Evolutionary conservation across 2,113 vertebrate genomes (phyloP).

Genomic region (Archilochus colubris): DNA sequence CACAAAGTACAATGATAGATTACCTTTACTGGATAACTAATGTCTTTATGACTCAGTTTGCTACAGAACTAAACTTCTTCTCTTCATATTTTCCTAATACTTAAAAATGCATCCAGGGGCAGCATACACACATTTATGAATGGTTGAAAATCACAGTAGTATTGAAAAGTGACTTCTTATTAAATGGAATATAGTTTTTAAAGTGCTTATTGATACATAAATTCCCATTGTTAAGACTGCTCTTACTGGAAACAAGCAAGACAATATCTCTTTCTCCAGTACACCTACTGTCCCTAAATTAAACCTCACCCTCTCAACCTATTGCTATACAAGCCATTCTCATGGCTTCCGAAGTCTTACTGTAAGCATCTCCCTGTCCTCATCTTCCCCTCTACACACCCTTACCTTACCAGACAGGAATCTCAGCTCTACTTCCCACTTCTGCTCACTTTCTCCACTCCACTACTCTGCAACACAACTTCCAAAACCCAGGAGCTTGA

Average conservation of each 20-base stretch:
- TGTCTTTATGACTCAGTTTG: not conserved
- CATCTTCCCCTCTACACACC: not conserved
- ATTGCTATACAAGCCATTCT: not conserved
- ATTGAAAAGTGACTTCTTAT: not conserved
- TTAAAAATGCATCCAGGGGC: not conserved
- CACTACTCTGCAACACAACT: not conserved
- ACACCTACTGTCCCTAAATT: not conserved
- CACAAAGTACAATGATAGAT: fast-evolving
- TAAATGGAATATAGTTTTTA: not conserved
- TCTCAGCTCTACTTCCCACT: not conserved
- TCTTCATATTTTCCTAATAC: not conserved
- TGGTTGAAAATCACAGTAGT: not conserved
- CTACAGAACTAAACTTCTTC: not conserved
- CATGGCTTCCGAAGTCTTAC: not conserved
- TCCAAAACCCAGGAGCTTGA: not conserved
- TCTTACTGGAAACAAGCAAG: not conserved
- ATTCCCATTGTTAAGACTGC: not conserved
- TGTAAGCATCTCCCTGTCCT: not conserved
- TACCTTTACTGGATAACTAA: not conserved
- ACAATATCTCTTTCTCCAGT: not conserved
- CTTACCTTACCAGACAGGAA: not conserved
- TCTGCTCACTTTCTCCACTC: not conserved
- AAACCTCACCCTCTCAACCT: not conserved
- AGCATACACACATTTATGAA: fast-evolving
- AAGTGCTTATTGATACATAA: not conserved